Percentiles rank a stretch among this genome's conserved stretches.
Evolutionary conservation across 2,888 invertebrate species (phyloP).

Genomic region (Sinelater perroti): DNA sequence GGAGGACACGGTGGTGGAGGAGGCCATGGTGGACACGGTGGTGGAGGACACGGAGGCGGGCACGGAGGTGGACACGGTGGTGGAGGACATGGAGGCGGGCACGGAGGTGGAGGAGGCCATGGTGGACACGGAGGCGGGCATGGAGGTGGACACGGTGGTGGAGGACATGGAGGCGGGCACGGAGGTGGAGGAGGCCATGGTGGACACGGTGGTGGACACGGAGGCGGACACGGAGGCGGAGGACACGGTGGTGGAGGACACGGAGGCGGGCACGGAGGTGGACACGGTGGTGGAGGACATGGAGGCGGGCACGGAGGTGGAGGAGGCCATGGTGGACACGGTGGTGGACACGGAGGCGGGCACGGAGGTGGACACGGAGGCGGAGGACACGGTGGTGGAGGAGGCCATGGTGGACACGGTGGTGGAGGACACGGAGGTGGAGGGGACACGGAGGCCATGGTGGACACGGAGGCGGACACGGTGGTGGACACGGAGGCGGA

Average conservation of each 20-base stretch:
- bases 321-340: too few relatives aligned
- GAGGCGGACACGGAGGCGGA: too few relatives aligned
- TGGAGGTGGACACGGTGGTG: constrained; percentile 17
- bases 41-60: background rate
- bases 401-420: constrained; percentile 13
- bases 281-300: too few relatives aligned
- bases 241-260: too few relatives aligned
- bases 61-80: background rate
- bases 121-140: constrained; percentile 16
- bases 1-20: constrained; percentile 1
- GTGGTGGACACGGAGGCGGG: too few relatives aligned
- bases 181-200: too few relatives aligned
- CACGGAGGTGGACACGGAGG: too few relatives aligned
- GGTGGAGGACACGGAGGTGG: constrained; percentile 20
- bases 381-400: too few relatives aligned
- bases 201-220: too few relatives aligned
- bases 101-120: constrained; percentile 9
- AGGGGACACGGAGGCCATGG: constrained; percentile 18
- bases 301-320: too few relatives aligned
- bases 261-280: too few relatives aligned
- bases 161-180: constrained; percentile 30
- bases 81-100: constrained; percentile 1
- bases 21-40: constrained; percentile 16
- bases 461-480: constrained; percentile 59
- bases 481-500: constrained; percentile 59